Conservation (phyloP, 2,113 vertebrate genomes). For the Tapirus terrestris region DNA sequence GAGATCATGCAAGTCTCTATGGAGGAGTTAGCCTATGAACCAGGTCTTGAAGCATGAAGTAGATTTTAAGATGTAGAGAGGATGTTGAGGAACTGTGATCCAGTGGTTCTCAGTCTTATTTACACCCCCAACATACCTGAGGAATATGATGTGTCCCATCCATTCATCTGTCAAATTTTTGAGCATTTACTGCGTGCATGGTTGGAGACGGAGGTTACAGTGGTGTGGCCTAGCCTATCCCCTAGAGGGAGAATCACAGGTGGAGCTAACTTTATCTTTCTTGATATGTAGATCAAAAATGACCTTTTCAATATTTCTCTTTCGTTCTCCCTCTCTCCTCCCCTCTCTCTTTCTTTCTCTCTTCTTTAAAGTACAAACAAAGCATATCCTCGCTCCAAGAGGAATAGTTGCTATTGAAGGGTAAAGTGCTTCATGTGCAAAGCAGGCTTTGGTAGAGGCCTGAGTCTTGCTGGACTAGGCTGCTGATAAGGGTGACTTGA, state of each 20-base stretch:
- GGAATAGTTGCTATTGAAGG: background rate
- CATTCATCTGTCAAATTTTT: background rate
- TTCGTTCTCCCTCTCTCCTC: background rate
- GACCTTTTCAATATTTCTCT: background rate
- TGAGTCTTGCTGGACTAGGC: background rate
- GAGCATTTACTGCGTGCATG: background rate
- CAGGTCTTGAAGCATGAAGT: background rate
- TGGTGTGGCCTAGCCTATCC: background rate
- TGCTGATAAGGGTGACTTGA: constrained; percentile 2
- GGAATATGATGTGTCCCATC: background rate
- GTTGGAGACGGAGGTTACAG: background rate
- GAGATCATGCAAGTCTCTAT: background rate
- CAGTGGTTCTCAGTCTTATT: background rate
- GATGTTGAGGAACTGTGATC: background rate
- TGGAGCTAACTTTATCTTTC: constrained; percentile 40
- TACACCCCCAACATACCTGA: background rate
- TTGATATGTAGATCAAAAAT: background rate
- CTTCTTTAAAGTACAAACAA: constrained; percentile 40
- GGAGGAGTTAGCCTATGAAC: background rate
- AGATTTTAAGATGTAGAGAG: background rate
- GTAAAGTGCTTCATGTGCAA: background rate
- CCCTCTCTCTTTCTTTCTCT: background rate
- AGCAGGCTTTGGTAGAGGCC: background rate
- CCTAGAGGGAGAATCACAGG: background rate
- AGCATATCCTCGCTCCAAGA: background rate